Evolutionary conservation across 2,113 vertebrate species (phyloP), one percentile per base, ranked within the genome.

Genomic region (Myrmophylax atrothorax): DNA sequence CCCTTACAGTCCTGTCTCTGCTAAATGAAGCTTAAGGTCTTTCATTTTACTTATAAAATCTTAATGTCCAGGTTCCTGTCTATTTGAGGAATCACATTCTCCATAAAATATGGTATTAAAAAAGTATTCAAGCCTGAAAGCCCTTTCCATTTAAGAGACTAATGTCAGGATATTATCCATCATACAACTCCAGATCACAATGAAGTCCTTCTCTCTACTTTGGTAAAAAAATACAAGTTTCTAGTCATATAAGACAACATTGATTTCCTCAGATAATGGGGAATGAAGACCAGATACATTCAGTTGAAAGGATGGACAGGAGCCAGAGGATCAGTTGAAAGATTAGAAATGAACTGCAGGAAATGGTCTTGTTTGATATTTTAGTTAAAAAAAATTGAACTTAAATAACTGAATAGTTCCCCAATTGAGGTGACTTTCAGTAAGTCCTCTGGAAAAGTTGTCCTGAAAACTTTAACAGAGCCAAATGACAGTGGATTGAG

Each of bases 71-170:
- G 22, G 23, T 72, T 89, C 22, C 58, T 90, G 26, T 29, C 84
- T 76, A 42, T 73, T 31, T 62, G 67, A 68, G n/a, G 13, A 72
- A 87, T 60, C 62, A 42, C 6, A 79, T 64, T 91, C 77, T 76
- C 66, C 37, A 67, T 84, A 78, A 89, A 94, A 93, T 38, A 68
- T 9, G 28, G 40, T 52, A 90, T 96, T 87, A 89, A 75, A 49
- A n/a, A 76, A 68, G 53, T 62, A 60, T 77, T 86, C 70, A 82
- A 87, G 77, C 77, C 78, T 87, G 73, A 94, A 82, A 94, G 49
- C 13, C 56, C 28, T 84, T 78, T 94, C 52, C 31, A 44, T 91
- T 84, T 87, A 59, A 64, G 40, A 94, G 55, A 46, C 37, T 79
- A 75, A 63, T 46, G 31, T 60, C 58, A 91, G 84, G 74, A 40